phyloP scores from a whole-genome alignment of 2,113 vertebrate genomes.

The Solea senegalensis region DNA sequence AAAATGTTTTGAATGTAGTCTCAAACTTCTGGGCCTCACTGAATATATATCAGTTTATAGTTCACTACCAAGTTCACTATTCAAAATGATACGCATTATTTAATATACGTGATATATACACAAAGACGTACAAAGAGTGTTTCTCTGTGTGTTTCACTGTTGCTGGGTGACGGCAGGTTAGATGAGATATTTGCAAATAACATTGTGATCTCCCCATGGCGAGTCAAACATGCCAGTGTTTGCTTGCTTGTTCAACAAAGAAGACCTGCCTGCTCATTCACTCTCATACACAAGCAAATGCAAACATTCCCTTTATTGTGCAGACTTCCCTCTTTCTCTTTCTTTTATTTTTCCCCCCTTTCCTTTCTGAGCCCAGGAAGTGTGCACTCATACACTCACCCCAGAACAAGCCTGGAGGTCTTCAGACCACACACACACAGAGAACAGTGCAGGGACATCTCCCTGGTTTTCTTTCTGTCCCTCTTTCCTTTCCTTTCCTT shows the following conservation, averaged over 20 bases:
- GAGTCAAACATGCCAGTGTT: constrained; percentile 69
- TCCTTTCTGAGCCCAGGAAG: constrained; percentile 70
- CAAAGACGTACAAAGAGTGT: constrained; percentile 8
- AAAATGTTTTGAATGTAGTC: too few relatives aligned
- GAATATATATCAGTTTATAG: not conserved
- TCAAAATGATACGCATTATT: not conserved
- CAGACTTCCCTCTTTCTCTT: constrained; percentile 51
- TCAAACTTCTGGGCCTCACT: too few relatives aligned
- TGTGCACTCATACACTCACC: constrained; percentile 66
- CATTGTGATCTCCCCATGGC: constrained; percentile 54
- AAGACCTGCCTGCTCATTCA: constrained; percentile 63
- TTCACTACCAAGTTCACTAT: not conserved
- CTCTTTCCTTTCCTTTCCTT: constrained; percentile 33
- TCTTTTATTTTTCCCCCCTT: constrained; percentile 45
- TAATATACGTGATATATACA: not conserved
- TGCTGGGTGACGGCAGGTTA: constrained; percentile 31
- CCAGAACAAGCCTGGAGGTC: constrained; percentile 80
- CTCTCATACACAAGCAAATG: constrained; percentile 71
- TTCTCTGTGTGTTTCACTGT: constrained; percentile 29
- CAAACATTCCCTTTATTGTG: constrained; percentile 81
- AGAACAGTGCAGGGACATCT: constrained; percentile 56
- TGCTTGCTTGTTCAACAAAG: constrained; percentile 77
- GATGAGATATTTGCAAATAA: constrained; percentile 71
- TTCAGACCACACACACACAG: constrained; percentile 84
- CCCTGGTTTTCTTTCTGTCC: constrained; percentile 42